These are phyloP conservation scores for Melipona bicolor DNA, from an alignment of 2,888 invertebrate genomes.

Conservation along the genomic window DNA sequence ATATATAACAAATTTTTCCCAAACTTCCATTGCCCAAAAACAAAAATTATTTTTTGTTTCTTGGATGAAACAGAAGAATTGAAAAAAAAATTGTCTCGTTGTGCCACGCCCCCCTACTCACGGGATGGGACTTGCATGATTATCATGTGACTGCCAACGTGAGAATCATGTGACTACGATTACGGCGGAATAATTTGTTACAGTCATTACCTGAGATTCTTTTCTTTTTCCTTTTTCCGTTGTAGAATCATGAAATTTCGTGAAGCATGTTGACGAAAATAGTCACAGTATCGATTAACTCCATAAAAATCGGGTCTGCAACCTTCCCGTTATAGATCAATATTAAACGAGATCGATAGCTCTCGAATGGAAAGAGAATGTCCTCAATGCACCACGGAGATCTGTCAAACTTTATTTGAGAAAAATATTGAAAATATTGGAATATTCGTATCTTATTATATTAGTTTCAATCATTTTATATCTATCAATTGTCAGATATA, in stretches of 20 bases:
- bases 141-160: slow-evolving; percentile 84
- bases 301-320: slow-evolving; percentile 32
- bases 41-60: neutral
- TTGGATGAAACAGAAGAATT: slow-evolving; percentile 26
- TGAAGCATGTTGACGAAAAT: slow-evolving; percentile 18
- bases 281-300: slow-evolving; percentile 6
- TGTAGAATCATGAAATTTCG: neutral
- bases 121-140: slow-evolving; percentile 80
- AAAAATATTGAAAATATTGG: neutral
- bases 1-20: neutral
- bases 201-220: slow-evolving; percentile 11
- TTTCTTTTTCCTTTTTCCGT: neutral
- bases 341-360: slow-evolving; percentile 50
- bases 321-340: slow-evolving; percentile 35
- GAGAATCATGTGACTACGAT: slow-evolving; percentile 82
- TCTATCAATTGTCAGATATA: neutral
- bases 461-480: neutral
- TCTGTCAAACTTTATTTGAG: neutral
- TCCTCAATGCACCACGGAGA: slow-evolving; percentile 5
- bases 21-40: neutral
- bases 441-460: slow-evolving; percentile 3
- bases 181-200: slow-evolving; percentile 66
- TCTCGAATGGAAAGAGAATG: neutral
- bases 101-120: slow-evolving; percentile 81
- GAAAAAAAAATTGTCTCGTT: slow-evolving; percentile 38